Conservation (phyloP, 2,888 invertebrate species). For the Rambutsinella grinnellia region DNA sequence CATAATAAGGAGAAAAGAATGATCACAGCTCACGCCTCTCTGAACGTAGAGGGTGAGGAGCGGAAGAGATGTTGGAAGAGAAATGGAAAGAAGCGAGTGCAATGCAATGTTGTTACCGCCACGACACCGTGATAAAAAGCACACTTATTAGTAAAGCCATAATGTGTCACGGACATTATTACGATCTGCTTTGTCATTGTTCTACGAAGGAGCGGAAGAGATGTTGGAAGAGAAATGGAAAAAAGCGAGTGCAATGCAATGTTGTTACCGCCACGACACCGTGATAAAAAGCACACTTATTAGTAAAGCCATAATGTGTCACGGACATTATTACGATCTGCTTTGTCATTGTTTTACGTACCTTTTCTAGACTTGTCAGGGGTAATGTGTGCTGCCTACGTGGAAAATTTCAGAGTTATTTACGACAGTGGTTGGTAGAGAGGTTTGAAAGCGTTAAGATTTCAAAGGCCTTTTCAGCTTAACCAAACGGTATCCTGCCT, state of each 20-base stretch:
- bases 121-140: constrained; percentile 30
- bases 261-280: background rate
- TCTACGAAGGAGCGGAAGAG: constrained; percentile 19
- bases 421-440: background rate
- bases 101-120: constrained; percentile 1
- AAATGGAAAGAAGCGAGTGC: background rate
- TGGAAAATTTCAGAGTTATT: too few species aligned
- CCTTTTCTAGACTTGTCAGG: too few species aligned
- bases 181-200: constrained; percentile 53
- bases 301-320: constrained; percentile 50
- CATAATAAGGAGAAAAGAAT: constrained; percentile 46
- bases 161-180: constrained; percentile 54
- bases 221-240: background rate
- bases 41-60: background rate
- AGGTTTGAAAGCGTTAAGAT: background rate
- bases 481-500: background rate
- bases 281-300: constrained; percentile 48
- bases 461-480: background rate
- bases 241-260: constrained; percentile 1
- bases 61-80: constrained; percentile 1
- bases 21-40: constrained; percentile 42
- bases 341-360: constrained; percentile 54
- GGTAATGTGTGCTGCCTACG: too few species aligned
- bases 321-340: constrained; percentile 51
- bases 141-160: constrained; percentile 48